Evolutionary conservation across 1,140 invertebrate genomes (phyloP).

Genomic region (Anastatus disparis): DNA sequence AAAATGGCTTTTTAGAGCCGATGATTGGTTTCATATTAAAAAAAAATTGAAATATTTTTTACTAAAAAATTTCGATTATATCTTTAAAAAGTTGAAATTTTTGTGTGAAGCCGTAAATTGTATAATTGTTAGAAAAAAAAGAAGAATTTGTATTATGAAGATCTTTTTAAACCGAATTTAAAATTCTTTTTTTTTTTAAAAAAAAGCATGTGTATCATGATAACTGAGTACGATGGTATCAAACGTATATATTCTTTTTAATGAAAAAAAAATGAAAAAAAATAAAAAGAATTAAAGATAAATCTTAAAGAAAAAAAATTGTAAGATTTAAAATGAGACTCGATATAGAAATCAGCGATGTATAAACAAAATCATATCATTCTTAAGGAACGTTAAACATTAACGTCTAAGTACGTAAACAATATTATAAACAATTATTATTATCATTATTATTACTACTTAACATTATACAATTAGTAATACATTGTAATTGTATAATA

Average conservation of each 20-base stretch:
- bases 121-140: background rate
- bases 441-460: slow-evolving; percentile 55
- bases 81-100: slow-evolving; percentile 6
- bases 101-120: background rate
- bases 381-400: slow-evolving; percentile 59
- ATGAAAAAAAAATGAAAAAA: slow-evolving; percentile 6
- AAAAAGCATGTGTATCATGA: background rate
- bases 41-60: slow-evolving; percentile 64
- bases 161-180: slow-evolving; percentile 28
- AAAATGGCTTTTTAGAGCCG: slow-evolving; percentile 17
- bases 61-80: slow-evolving; percentile 48
- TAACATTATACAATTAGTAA: slow-evolving; percentile 63
- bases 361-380: slow-evolving; percentile 68
- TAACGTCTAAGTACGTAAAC: slow-evolving; percentile 50
- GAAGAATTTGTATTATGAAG: background rate
- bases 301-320: background rate
- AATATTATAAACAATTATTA: slow-evolving; percentile 49
- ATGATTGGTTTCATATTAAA: slow-evolving; percentile 29
- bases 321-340: slow-evolving; percentile 40
- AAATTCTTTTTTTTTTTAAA: background rate
- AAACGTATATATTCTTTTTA: slow-evolving; percentile 21
- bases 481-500: slow-evolving; percentile 68
- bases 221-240: background rate
- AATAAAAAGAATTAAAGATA: background rate
- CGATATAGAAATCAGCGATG: slow-evolving; percentile 51